Conservation (phyloP, 2,113 vertebrate genomes). For the Heloderma charlesbogerti region DNA sequence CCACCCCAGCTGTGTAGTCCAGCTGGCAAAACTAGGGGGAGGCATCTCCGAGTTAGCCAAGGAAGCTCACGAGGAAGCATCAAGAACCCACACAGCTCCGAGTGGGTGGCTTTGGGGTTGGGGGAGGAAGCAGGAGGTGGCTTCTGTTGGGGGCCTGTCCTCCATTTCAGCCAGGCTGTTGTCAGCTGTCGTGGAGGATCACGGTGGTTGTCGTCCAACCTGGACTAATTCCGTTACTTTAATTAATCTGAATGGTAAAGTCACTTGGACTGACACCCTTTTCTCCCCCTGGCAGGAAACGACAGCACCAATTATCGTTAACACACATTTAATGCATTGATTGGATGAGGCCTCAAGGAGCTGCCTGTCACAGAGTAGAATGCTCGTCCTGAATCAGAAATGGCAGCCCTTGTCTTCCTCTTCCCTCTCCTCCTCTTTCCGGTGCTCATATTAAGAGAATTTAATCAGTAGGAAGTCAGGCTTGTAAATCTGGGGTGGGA, state of each 20-base stretch:
- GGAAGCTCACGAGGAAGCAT: background rate
- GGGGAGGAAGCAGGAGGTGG: background rate
- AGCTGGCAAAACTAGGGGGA: background rate
- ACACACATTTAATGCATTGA: background rate
- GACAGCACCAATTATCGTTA: background rate
- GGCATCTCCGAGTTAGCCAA: background rate
- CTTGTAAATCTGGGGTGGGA: no score
- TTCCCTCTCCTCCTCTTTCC: no score
- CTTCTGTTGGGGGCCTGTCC: background rate
- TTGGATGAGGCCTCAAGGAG: no score
- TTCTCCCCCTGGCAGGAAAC: background rate
- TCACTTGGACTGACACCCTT: background rate
- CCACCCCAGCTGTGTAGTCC: background rate
- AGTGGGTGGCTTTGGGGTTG: background rate
- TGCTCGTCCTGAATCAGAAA: no score
- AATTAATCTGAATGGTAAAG: background rate
- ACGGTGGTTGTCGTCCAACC: background rate
- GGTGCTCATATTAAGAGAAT: no score
- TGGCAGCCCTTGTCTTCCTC: no score
- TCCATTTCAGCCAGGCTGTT: background rate
- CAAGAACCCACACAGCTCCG: background rate
- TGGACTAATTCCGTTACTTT: background rate
- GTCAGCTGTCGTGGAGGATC: background rate
- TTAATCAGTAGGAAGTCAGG: no score
- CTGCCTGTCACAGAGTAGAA: no score